These are phyloP conservation scores for Cyprinodon variegatus DNA, from an alignment of 2,113 vertebrate genomes.

Conservation along the genomic window DNA sequence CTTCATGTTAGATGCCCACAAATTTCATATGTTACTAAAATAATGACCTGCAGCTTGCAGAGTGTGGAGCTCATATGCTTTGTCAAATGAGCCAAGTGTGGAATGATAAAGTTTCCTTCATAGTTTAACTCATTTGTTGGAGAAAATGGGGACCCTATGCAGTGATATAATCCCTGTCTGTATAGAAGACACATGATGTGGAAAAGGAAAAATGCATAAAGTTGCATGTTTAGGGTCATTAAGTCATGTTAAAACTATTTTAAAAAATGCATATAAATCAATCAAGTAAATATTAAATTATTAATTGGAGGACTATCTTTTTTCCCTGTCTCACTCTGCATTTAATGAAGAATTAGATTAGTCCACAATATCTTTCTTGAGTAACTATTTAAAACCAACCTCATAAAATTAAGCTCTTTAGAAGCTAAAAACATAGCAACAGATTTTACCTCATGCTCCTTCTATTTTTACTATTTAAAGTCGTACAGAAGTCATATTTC, in stretches of 20 bases:
- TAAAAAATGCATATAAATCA: too few species aligned
- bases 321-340: too few species aligned
- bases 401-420: too few species aligned
- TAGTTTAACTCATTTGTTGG: constrained; percentile 52
- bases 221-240: background rate
- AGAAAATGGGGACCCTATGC: constrained; percentile 18
- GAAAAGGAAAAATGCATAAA: background rate
- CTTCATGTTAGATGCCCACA: constrained; percentile 54
- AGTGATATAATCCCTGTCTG: constrained; percentile 5
- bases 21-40: constrained; percentile 70
- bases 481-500: too few species aligned
- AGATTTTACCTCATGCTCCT: too few species aligned
- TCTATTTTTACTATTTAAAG: too few species aligned
- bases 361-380: too few species aligned
- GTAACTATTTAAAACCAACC: too few species aligned
- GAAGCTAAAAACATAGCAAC: too few species aligned
- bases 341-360: too few species aligned
- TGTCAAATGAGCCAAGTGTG: constrained; percentile 44
- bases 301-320: too few species aligned
- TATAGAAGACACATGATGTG: background rate
- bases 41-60: constrained; percentile 65
- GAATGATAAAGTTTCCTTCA: constrained; percentile 52
- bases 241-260: background rate
- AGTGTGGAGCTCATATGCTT: constrained; percentile 29
- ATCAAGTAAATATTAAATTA: too few species aligned